Evolutionary conservation across 2,888 invertebrate species (phyloP), one percentile per base, ranked within the genome.

Genomic region (Ypsolopha scabrella): DNA sequence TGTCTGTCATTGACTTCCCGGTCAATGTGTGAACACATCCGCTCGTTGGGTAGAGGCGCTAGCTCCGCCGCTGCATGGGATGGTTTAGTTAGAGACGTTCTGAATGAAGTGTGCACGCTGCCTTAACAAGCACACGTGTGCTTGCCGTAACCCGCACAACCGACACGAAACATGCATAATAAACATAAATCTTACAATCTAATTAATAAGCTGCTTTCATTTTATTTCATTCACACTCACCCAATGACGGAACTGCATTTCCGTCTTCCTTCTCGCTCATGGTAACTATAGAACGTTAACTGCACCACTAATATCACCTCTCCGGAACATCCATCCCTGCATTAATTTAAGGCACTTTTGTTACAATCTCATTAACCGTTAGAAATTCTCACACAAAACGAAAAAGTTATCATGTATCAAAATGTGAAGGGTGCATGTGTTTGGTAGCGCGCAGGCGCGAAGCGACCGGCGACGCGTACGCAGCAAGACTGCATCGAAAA

Each of bases 201-300:
- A 41, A 33, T 34, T 34, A 33, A 7, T 3, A 45, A 7, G 24
- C 33, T 24, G 10, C 7, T 10, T 57, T 51, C 52, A 58, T 55
- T 56, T 55, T 52, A 47, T 37, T 14, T 47, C 14, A 13, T 11
- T 47, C 36, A n/a, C 37, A 55, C 85, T 86, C 72, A 86, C 85
- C 82, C 64, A 76, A 80, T 81, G 82, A 80, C 75, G 83, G 81
- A 82, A 81, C 81, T 86, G 82, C 82, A 85, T 79, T 82, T 83
- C 85, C 85, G 81, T 76, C 80, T 79, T 79, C 80, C 75, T 79
- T 80, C 74, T 77, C 83, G 77, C 78, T 85, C 86, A 86, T 86
- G 73, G 75, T 85, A 80, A 74, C 66, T 72, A 68, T 67, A 44
- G 24, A 73, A 70, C 67, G 64, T 70, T 65, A 73, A 76, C 70